Evolutionary conservation across 1,140 invertebrate genomes (phyloP), one percentile per base, ranked within the genome.

Genomic region (Apis dorsata): DNA sequence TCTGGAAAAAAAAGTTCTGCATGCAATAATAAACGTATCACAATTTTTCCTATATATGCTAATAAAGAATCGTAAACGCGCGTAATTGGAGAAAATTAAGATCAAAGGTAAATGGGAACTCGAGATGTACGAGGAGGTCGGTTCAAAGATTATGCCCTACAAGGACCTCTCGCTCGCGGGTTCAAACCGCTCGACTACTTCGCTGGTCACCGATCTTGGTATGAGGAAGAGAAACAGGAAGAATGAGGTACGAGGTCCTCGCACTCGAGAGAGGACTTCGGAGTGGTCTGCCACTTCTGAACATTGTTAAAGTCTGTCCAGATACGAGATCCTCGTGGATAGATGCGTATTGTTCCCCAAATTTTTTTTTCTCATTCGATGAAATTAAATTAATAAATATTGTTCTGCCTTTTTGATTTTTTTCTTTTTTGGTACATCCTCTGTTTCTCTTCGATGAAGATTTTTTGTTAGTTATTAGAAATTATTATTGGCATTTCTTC

Each of bases 121-220:
- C 28, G 66, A 69, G 72, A 79, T 28, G 80, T 49, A 44, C 28
- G 57, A 57, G 75, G 57, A 66, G 74, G 81, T 70, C 75, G 68
- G 81, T 83, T 83, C 81, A 83, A 83, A 83, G 81, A 83, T 83
- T 83, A 59, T n/a, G 81, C 81, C 81, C 68, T 83, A 83, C 81
- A 83, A 78, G 81, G 81, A 69, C 74, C 81, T 70, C 68, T 60
- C 49, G 49, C 63, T 76, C 75, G 57, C 65, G 66, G 66, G 75
- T 78, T 70, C 81, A 79, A 59, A 59, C 75, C 75, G 34, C 66
- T 83, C 78, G 68, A 59, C 78, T 80, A 73, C 72, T 76, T 63
- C 75, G 49, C 66, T 78, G 75, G 75, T 71, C 81, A 57, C 81
- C 68, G 81, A 78, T 78, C 81, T 78, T 28, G 81, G 81, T 79